phyloP scores from a whole-genome alignment of 2,888 invertebrate genomes.

The Nomada ruficornis region DNA sequence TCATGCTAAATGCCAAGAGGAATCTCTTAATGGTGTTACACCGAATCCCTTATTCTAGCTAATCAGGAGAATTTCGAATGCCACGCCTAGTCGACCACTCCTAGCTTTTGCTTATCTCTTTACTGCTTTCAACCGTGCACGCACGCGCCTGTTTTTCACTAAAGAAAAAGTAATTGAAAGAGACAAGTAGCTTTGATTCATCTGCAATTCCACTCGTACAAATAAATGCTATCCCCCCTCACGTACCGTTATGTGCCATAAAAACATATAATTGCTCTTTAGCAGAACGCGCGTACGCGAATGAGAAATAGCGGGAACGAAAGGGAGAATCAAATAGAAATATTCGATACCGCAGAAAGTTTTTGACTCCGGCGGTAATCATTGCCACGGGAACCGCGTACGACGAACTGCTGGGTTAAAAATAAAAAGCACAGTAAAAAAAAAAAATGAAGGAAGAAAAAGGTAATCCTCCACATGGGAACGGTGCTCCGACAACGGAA shows the following conservation, averaged over 20 bases:
- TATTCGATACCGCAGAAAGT: slow-evolving; percentile 6
- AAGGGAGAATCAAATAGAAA: background rate
- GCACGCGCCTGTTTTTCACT: slow-evolving; percentile 16
- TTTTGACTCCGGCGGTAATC: background rate
- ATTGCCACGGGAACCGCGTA: slow-evolving; percentile 7
- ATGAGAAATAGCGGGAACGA: too few species aligned
- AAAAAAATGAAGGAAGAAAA: slow-evolving; percentile 5
- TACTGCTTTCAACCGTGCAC: slow-evolving; percentile 26
- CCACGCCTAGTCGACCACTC: slow-evolving; percentile 62
- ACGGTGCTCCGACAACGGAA: slow-evolving; percentile 35
- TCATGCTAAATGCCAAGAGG: slow-evolving; percentile 36
- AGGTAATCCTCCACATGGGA: slow-evolving; percentile 38
- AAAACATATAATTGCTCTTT: background rate
- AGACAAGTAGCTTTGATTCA: too few species aligned
- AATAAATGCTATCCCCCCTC: background rate
- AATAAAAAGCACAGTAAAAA: background rate
- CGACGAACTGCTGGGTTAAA: background rate
- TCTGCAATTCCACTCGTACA: too few species aligned
- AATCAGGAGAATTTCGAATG: slow-evolving; percentile 66
- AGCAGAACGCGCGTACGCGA: too few species aligned
- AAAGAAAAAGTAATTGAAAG: background rate
- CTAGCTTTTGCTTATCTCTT: slow-evolving; percentile 50
- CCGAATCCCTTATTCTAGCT: slow-evolving; percentile 54
- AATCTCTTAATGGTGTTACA: slow-evolving; percentile 48
- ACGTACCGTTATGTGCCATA: background rate